Conservation (phyloP, 92 coral and sea anemone genomes). For the Epizoanthus stellaris region DNA sequence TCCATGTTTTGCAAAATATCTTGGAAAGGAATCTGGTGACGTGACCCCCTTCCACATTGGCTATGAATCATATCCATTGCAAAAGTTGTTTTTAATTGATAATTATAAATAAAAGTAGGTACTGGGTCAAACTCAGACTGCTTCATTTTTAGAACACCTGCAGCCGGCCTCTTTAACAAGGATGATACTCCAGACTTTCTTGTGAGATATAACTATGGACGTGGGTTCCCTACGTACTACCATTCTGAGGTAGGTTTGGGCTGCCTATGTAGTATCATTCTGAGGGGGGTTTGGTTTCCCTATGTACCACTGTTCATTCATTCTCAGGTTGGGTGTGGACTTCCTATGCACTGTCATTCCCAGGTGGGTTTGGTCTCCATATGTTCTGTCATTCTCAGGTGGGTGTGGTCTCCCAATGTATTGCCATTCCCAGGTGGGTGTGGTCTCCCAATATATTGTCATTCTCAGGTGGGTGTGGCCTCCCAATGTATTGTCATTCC, state of each 20-base stretch:
- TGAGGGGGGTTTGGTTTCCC: slow-evolving; percentile 50
- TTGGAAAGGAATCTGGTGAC: too few relatives aligned
- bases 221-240: slow-evolving; percentile 91
- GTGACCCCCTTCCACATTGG: too few relatives aligned
- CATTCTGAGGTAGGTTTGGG: slow-evolving; percentile 71
- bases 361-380: neutral
- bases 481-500: neutral
- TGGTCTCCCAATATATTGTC: neutral
- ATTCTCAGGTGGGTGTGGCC: slow-evolving; percentile 67
- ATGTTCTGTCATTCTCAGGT: neutral
- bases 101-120: too few relatives aligned
- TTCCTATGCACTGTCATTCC: too few relatives aligned
- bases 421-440: slow-evolving; percentile 80
- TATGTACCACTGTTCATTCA: neutral
- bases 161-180: slow-evolving; percentile 88
- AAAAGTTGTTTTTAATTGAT: too few relatives aligned
- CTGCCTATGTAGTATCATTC: slow-evolving; percentile 41
- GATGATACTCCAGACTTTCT: slow-evolving; percentile 91
- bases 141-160: slow-evolving; percentile 76
- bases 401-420: slow-evolving; percentile 93
- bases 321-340: slow-evolving; percentile 1
- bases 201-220: slow-evolving; percentile 90
- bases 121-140: neutral
- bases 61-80: neutral
- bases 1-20: too few relatives aligned